phyloP scores from a whole-genome alignment of 2,113 vertebrate species.

The Condylura cristata region DNA sequence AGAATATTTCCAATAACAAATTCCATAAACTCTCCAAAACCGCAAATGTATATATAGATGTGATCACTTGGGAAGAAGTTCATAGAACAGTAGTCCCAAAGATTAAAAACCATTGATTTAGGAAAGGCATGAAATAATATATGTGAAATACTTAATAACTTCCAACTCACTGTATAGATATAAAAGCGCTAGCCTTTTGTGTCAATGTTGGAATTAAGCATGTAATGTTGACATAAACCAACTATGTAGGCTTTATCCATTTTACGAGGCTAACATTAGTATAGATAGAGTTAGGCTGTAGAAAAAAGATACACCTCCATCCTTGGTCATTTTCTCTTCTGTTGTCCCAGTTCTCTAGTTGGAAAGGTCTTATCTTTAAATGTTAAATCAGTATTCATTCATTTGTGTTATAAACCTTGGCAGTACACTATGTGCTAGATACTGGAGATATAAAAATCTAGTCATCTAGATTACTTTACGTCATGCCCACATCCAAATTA shows the following conservation, averaged over 20 bases:
- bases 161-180: background rate
- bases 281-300: background rate
- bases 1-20: no score
- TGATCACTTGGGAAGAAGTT: background rate
- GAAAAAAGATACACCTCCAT: background rate
- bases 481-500: background rate
- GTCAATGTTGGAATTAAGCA: conserved; percentile 19
- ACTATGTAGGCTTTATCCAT: background rate
- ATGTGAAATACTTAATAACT: conserved; percentile 16
- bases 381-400: background rate
- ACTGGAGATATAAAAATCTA: background rate
- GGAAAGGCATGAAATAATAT: conserved; percentile 11
- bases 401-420: conserved; percentile 8
- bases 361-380: background rate
- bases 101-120: background rate
- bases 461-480: background rate
- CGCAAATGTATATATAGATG: background rate
- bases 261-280: background rate
- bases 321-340: background rate
- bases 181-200: conserved; percentile 25
- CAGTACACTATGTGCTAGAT: background rate
- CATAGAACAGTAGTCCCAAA: background rate
- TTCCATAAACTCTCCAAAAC: background rate
- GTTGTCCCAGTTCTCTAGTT: background rate
- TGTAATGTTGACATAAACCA: background rate